A percentile compares a stretch with the other conserved stretches of the same genome.
Conservation (phyloP, 2,888 invertebrate genomes). For the Nycteola revayana region DNA sequence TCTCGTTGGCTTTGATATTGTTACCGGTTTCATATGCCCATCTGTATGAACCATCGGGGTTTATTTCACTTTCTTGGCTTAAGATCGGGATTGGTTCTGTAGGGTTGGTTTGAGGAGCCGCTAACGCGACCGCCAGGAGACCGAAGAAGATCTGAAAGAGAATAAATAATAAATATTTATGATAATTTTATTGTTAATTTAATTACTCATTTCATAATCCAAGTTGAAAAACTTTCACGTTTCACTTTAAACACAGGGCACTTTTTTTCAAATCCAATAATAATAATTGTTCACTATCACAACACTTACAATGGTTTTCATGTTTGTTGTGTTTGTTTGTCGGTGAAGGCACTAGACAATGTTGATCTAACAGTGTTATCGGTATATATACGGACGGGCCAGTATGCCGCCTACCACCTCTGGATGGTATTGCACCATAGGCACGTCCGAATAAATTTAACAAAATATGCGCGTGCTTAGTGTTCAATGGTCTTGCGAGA, state of each 20-base stretch:
- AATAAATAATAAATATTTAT: slow-evolving; percentile 1
- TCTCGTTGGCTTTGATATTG: slow-evolving; percentile 82
- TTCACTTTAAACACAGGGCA: slow-evolving; percentile 27
- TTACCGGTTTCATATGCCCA: slow-evolving; percentile 84
- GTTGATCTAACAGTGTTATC: slow-evolving; percentile 68
- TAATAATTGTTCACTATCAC: slow-evolving; percentile 47
- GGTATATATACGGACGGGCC: slow-evolving; percentile 70
- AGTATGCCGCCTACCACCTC: slow-evolving; percentile 67
- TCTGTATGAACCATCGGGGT: slow-evolving; percentile 83
- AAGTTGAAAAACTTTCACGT: slow-evolving; percentile 7
- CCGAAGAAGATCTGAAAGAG: slow-evolving; percentile 65
- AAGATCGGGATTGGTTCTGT: slow-evolving; percentile 76
- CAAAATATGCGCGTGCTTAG: slow-evolving; percentile 58
- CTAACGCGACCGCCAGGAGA: slow-evolving; percentile 57
- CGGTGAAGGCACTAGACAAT: slow-evolving; percentile 73
- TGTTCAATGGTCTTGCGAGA: slow-evolving; percentile 51
- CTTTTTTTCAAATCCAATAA: slow-evolving; percentile 29
- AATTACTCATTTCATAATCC: too few species aligned
- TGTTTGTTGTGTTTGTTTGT: slow-evolving; percentile 63
- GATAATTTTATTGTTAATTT: not conserved
- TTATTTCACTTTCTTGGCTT: slow-evolving; percentile 74
- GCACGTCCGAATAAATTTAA: slow-evolving; percentile 65
- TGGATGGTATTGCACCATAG: slow-evolving; percentile 68
- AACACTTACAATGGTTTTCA: slow-evolving; percentile 77
- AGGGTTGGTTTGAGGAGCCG: slow-evolving; percentile 60